Conservation (phyloP, 2,888 invertebrate species). For the Brachypalpus laphriformis region DNA sequence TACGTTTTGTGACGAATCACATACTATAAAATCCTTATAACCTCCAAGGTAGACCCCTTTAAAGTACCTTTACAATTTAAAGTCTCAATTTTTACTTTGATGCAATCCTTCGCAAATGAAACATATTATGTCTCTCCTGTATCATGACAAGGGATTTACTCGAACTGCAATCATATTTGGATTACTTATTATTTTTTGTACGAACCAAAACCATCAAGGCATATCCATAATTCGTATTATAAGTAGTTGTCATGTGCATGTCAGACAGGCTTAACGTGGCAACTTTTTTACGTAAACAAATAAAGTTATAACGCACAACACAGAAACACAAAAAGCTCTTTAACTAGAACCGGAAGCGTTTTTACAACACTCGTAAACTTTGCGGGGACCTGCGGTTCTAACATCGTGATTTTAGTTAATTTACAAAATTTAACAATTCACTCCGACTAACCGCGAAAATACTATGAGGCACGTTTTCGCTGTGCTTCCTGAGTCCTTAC, state of each 20-base stretch:
- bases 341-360: neutral
- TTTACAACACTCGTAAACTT: neutral
- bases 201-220: neutral
- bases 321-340: neutral
- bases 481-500: neutral
- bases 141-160: neutral
- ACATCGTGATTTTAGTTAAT: constrained; percentile 15
- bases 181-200: neutral
- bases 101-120: too few relatives aligned
- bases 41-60: too few relatives aligned
- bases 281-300: neutral
- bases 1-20: too few relatives aligned
- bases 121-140: too few relatives aligned
- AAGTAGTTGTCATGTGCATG: neutral
- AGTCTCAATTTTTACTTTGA: too few relatives aligned
- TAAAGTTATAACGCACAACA: neutral
- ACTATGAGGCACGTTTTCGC: neutral
- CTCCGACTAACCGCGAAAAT: neutral
- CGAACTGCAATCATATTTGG: neutral
- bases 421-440: constrained; percentile 1
- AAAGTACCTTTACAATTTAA: too few relatives aligned
- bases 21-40: too few relatives aligned
- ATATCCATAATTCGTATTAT: neutral
- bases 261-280: neutral
- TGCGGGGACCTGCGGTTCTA: neutral